These are phyloP conservation scores for Physella acuta DNA, from an alignment of 1,140 invertebrate genomes.

Conservation along the genomic window DNA sequence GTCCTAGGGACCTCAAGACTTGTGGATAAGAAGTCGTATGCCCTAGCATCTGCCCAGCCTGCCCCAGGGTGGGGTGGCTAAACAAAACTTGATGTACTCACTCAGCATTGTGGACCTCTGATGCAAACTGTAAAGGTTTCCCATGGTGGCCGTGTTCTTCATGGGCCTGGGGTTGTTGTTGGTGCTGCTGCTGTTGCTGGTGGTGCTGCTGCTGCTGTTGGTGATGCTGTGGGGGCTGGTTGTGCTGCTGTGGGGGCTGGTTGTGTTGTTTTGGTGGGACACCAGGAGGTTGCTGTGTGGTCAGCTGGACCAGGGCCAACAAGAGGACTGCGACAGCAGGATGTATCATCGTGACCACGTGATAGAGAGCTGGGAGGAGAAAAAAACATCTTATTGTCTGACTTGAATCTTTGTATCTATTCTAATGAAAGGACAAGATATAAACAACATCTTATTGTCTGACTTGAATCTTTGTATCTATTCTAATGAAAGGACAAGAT, in stretches of 20 bases:
- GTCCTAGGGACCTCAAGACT: no score
- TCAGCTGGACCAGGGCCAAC: constrained; percentile 4
- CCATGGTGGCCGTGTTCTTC: constrained; percentile 25
- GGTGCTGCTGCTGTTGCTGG: constrained; percentile 22
- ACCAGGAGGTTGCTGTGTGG: constrained; percentile 23
- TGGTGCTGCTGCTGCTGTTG: constrained; percentile 27
- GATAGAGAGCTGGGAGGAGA: no score
- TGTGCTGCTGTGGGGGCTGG: constrained; percentile 18
- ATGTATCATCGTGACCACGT: neutral
- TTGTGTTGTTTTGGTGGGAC: constrained; percentile 26
- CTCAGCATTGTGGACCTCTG: constrained; percentile 43
- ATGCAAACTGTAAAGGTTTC: constrained; percentile 24
- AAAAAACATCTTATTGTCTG: no score
- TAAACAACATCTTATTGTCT: no score
- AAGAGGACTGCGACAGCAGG: neutral
- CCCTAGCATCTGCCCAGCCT: no score
- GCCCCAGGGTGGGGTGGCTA: no score
- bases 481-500: no score
- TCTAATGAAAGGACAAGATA: no score
- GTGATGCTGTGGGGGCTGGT: constrained; percentile 23
- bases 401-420: no score
- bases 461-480: no score
- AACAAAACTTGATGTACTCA: constrained; percentile 33
- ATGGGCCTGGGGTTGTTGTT: constrained; percentile 21
- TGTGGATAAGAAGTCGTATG: no score